phyloP scores from a whole-genome alignment of 2,113 vertebrate species.

The Chlamydotis undulata region DNA sequence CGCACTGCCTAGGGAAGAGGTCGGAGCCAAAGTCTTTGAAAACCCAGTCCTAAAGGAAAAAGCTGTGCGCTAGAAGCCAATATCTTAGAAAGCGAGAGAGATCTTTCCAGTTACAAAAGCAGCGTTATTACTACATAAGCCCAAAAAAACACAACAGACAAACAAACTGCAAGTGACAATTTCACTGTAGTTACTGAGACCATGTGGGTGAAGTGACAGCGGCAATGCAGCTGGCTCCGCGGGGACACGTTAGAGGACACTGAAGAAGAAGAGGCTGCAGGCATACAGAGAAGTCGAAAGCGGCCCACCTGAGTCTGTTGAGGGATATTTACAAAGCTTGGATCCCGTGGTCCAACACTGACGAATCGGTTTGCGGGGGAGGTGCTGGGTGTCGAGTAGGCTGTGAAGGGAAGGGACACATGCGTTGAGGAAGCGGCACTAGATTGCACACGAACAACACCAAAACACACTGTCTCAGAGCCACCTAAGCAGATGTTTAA shows the following conservation, averaged over 20 bases:
- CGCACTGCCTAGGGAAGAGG: neutral
- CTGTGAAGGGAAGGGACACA: constrained; percentile 85
- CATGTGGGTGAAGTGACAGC: constrained; percentile 64
- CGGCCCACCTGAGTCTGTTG: constrained; percentile 98
- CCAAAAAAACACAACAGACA: constrained; percentile 60
- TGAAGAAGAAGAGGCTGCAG: constrained; percentile 68
- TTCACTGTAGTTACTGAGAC: constrained; percentile 65
- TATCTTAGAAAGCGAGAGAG: constrained; percentile 26
- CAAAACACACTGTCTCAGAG: constrained; percentile 79
- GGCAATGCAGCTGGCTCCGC: constrained; percentile 58
- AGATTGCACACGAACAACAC: constrained; percentile 82
- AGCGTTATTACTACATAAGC: constrained; percentile 22
- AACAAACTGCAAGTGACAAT: constrained; percentile 51
- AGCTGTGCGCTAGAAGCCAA: neutral
- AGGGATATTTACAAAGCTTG: constrained; percentile 99
- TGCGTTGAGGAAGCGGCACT: constrained; percentile 86
- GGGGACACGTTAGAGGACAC: constrained; percentile 56
- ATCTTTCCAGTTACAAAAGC: constrained; percentile 3
- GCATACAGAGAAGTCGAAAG: constrained; percentile 81
- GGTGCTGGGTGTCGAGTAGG: constrained; percentile 98
- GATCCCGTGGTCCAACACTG: constrained; percentile 98
- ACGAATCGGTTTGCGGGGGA: constrained; percentile 99
- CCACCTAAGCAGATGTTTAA: constrained; percentile 76
- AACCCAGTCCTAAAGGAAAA: neutral
- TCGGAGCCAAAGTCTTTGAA: neutral